A percentile compares a stretch with the other conserved stretches of the same genome.
phyloP scores from a whole-genome alignment of 2,113 vertebrate species.

The Anhinga anhinga region DNA sequence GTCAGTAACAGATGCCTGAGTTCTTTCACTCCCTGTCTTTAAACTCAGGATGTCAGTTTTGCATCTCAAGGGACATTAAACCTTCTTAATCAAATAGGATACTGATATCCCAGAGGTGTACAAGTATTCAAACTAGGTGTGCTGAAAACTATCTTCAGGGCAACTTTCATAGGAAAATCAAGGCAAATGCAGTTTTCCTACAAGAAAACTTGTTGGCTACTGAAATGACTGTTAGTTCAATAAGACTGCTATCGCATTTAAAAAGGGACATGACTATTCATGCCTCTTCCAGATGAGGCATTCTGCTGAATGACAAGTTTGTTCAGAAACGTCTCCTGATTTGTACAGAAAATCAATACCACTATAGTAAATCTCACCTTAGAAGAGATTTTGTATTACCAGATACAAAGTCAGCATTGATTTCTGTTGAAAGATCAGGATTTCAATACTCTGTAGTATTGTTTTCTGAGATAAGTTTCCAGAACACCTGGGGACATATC shows the following conservation, averaged over 20 bases:
- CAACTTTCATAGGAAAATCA: background rate
- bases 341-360: conserved; percentile 7
- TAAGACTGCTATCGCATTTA: background rate
- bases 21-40: background rate
- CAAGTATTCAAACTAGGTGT: background rate
- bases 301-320: background rate
- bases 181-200: background rate
- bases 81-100: background rate
- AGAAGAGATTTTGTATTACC: background rate
- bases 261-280: background rate
- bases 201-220: background rate
- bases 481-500: background rate
- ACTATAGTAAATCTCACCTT: background rate
- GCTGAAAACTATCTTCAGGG: background rate
- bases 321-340: background rate
- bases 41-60: background rate
- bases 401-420: background rate
- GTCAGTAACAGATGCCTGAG: background rate
- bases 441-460: background rate
- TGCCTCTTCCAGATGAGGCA: background rate
- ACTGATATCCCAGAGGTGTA: background rate
- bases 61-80: background rate
- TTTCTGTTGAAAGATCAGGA: background rate
- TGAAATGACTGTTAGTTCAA: background rate
- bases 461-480: background rate